Evolutionary conservation across 2,797 vertebrate genomes (phyloP).

Genomic region (Alfaro cultratus): DNA sequence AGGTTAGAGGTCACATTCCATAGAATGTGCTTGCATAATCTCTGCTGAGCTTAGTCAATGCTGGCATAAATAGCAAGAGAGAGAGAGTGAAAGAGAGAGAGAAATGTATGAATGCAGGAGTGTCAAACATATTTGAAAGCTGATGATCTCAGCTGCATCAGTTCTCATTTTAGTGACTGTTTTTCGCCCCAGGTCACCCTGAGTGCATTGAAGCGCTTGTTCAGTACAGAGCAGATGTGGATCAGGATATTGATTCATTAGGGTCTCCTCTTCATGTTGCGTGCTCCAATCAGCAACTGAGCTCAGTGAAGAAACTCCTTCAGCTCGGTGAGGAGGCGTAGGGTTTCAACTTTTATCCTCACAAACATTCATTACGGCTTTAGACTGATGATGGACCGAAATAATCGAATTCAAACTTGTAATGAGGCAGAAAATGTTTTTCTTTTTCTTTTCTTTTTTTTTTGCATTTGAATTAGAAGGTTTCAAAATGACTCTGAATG

Average conservation of each 20-base stretch:
- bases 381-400: neutral
- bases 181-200: conserved; percentile 80
- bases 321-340: conserved; percentile 80
- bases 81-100: neutral
- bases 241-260: conserved; percentile 78
- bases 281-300: conserved; percentile 82
- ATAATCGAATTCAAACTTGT: neutral
- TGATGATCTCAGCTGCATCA: conserved; percentile 10
- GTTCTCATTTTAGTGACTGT: conserved; percentile 31
- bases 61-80: conserved; percentile 1
- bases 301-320: conserved; percentile 84
- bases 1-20: conserved; percentile 77
- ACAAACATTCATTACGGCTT: neutral
- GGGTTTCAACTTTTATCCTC: conserved; percentile 4
- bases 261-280: conserved; percentile 87
- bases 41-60: conserved; percentile 6
- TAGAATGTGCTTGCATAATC: conserved; percentile 18
- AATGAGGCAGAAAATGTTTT: neutral
- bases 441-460: no score
- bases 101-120: neutral
- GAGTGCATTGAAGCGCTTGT: conserved; percentile 82
- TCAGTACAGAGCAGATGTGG: conserved; percentile 78
- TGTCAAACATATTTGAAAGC: conserved; percentile 2
- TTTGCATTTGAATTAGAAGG: neutral
- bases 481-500: neutral